These are phyloP conservation scores for Chaetura pelagica DNA, from an alignment of 2,113 vertebrate species.

Conservation along the genomic window DNA sequence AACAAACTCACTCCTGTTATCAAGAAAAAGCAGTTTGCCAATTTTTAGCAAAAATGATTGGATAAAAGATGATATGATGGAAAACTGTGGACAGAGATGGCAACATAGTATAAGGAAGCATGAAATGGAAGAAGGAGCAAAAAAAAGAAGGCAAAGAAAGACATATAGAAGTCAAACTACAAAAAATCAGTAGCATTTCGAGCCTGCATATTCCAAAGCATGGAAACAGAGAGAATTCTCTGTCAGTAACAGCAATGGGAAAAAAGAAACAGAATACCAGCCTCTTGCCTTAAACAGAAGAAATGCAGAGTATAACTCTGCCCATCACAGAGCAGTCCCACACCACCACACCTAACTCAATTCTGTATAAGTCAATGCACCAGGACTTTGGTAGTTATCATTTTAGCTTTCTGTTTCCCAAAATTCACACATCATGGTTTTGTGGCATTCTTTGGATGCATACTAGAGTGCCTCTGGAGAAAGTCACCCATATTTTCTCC, in stretches of 20 bases:
- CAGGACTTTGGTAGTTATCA: accelerated
- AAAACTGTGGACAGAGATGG: not conserved
- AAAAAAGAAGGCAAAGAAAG: not conserved
- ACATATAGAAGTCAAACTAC: not conserved
- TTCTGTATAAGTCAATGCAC: not conserved
- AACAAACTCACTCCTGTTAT: not conserved
- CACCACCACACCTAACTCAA: not conserved
- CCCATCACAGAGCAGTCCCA: not conserved
- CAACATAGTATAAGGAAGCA: not conserved
- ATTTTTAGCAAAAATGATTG: not conserved
- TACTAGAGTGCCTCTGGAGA: not conserved
- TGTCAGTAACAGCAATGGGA: not conserved
- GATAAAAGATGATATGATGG: not conserved
- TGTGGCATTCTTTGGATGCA: accelerated
- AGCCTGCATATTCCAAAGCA: not conserved
- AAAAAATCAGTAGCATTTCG: not conserved
- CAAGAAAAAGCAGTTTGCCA: not conserved
- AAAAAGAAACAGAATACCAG: not conserved
- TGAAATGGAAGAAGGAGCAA: not conserved
- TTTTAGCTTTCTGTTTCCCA: not conserved
- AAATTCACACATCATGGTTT: not conserved
- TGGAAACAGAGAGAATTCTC: not conserved
- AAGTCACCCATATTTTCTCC: not conserved
- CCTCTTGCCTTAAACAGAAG: not conserved
- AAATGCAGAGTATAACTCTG: not conserved